Percentiles rank a stretch among this genome's conserved stretches.
phyloP scores from a whole-genome alignment of 2,797 vertebrate species.

The Gadopsis bispinosus region DNA sequence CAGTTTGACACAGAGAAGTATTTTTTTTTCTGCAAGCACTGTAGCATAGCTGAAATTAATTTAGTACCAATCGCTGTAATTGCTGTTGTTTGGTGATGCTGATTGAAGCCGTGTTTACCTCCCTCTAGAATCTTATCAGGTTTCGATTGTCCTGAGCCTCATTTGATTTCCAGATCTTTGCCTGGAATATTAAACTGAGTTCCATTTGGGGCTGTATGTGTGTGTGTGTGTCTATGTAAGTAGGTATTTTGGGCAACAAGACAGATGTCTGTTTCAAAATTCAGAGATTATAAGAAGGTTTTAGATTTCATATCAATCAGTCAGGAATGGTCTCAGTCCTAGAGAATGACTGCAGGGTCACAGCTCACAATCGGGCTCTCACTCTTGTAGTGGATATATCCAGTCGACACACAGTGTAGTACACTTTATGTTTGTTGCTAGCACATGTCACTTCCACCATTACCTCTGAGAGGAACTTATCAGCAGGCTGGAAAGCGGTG shows the following conservation, averaged over 20 bases:
- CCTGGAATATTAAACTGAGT: slow-evolving; percentile 33
- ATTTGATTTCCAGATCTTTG: slow-evolving; percentile 39
- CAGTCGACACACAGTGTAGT: not conserved
- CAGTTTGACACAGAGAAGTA: slow-evolving; percentile 62
- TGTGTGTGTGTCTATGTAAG: not conserved
- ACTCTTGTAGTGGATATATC: not conserved
- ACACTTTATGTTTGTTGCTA: not conserved
- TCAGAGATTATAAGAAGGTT: not conserved
- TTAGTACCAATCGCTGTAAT: slow-evolving; percentile 32
- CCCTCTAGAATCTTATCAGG: slow-evolving; percentile 37
- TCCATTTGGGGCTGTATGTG: slow-evolving; percentile 10
- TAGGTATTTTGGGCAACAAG: not conserved
- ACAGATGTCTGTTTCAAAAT: slow-evolving; percentile 8
- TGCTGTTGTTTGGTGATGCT: slow-evolving; percentile 52
- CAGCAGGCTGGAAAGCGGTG: too few species aligned
- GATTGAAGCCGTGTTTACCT: slow-evolving; percentile 46
- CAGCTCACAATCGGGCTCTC: not conserved
- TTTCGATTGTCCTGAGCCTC: slow-evolving; percentile 42
- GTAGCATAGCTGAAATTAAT: slow-evolving; percentile 14
- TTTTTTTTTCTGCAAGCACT: slow-evolving; percentile 13
- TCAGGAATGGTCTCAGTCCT: not conserved
- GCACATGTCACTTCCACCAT: too few species aligned
- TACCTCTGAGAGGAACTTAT: too few species aligned
- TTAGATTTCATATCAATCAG: slow-evolving; percentile 15
- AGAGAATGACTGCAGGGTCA: not conserved